Evolutionary conservation across 2,888 invertebrate genomes (phyloP).

Genomic region (Lepidochrysops patricia): DNA sequence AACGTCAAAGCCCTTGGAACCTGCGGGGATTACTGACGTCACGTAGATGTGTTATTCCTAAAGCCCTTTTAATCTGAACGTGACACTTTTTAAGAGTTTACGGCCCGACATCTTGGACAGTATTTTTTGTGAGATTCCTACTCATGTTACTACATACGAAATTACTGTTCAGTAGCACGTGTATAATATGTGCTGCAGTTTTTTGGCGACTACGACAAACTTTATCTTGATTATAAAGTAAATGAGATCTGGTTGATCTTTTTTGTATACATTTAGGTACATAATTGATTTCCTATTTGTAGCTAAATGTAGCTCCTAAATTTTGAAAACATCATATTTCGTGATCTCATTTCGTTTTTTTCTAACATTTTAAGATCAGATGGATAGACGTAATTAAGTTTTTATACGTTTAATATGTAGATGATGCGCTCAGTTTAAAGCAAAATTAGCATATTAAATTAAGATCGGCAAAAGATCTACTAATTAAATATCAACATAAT

Average conservation of each 20-base stretch:
- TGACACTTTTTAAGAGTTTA: constrained; percentile 22
- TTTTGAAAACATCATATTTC: background rate
- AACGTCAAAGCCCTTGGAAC: background rate
- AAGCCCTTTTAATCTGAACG: constrained; percentile 1
- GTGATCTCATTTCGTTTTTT: background rate
- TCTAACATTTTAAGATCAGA: background rate
- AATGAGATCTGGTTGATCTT: no score
- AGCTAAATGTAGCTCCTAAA: no score
- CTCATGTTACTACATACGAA: no score
- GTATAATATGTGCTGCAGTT: background rate
- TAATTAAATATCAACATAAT: background rate
- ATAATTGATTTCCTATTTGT: no score
- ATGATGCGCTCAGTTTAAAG: background rate
- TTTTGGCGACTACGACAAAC: no score
- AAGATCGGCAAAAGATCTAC: background rate
- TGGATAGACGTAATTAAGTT: background rate
- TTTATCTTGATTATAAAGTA: no score
- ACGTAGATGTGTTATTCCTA: background rate
- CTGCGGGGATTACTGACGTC: constrained; percentile 6
- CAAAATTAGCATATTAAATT: background rate
- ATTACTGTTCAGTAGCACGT: no score
- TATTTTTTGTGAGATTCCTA: background rate
- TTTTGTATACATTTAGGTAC: no score
- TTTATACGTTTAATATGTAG: constrained; percentile 1
- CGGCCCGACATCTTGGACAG: background rate